These are phyloP conservation scores for Mesocricetus auratus DNA, from an alignment of 2,113 vertebrate species.

Conservation along the genomic window DNA sequence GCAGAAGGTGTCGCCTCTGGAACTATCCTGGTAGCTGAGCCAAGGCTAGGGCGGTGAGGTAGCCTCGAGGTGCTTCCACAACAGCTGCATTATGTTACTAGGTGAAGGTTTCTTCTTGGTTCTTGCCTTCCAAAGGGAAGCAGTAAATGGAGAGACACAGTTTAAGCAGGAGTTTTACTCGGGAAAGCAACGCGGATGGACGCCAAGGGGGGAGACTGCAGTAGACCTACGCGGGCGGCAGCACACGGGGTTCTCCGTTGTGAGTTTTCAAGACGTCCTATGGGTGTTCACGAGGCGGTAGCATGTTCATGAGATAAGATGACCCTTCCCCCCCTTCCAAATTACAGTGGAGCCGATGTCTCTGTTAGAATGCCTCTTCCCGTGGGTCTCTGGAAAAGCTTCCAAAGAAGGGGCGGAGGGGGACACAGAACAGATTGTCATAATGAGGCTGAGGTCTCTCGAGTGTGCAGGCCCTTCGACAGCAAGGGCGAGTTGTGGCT, in stretches of 20 bases:
- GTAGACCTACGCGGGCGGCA: too few relatives aligned
- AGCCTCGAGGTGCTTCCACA: rapidly evolving
- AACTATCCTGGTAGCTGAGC: too few relatives aligned
- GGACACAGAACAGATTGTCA: background rate
- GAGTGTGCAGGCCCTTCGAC: background rate
- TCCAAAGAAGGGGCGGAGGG: background rate
- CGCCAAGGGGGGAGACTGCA: background rate
- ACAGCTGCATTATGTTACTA: too few relatives aligned
- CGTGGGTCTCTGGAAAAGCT: background rate
- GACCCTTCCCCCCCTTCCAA: background rate
- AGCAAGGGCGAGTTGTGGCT: background rate
- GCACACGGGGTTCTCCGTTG: background rate
- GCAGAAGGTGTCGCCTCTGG: background rate
- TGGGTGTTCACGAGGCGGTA: background rate
- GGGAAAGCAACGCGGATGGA: background rate
- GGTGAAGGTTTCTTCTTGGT: background rate
- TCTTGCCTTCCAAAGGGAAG: background rate
- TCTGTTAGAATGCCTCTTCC: background rate
- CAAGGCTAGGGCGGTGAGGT: background rate
- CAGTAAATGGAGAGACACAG: background rate
- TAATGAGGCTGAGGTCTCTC: background rate
- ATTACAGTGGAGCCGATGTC: background rate
- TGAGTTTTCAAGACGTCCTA: background rate
- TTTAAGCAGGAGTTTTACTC: background rate
- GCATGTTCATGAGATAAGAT: background rate